Evolutionary conservation across 2,113 vertebrate species (phyloP).

Genomic region (Thomomys bottae): DNA sequence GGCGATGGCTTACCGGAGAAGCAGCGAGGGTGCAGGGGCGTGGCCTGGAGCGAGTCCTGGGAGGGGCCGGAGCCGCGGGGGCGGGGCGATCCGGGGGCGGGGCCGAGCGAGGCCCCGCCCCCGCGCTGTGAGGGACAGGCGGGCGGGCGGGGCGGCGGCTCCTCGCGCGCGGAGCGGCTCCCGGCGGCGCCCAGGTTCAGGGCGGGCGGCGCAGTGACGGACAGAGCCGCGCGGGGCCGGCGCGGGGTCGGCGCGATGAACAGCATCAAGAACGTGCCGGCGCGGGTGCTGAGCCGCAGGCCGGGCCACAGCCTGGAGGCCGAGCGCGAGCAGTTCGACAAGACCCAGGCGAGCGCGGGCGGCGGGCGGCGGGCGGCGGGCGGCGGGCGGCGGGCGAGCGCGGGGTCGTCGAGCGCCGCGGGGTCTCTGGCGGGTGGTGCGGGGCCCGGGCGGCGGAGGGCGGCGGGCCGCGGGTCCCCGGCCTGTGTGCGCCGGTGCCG

Average conservation of each 20-base stretch:
- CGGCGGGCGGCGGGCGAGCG: background rate
- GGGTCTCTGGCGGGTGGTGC: background rate
- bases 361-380: background rate
- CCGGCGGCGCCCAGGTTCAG: slow-evolving; percentile 52
- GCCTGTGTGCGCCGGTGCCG: background rate
- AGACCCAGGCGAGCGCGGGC: slow-evolving; percentile 90
- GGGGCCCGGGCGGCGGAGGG: background rate
- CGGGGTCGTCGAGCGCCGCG: background rate
- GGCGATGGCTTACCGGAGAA: no score
- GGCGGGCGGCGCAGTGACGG: background rate
- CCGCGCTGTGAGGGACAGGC: background rate
- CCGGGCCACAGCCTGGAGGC: slow-evolving; percentile 91
- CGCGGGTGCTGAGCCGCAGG: slow-evolving; percentile 90
- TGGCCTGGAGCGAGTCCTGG: background rate
- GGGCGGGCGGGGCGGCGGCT: slow-evolving; percentile 26
- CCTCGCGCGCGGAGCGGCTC: slow-evolving; percentile 24
- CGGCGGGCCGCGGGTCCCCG: background rate
- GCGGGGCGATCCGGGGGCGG: background rate
- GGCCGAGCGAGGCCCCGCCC: background rate
- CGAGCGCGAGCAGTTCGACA: slow-evolving; percentile 96
- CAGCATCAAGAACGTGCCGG: slow-evolving; percentile 92
- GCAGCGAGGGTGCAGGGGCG: background rate
- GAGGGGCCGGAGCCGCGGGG: background rate
- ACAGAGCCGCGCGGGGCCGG: background rate
- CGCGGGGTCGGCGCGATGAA: slow-evolving; percentile 85